Evolutionary conservation across 2,888 invertebrate genomes (phyloP).

Genomic region (Argyresthia albistria): DNA sequence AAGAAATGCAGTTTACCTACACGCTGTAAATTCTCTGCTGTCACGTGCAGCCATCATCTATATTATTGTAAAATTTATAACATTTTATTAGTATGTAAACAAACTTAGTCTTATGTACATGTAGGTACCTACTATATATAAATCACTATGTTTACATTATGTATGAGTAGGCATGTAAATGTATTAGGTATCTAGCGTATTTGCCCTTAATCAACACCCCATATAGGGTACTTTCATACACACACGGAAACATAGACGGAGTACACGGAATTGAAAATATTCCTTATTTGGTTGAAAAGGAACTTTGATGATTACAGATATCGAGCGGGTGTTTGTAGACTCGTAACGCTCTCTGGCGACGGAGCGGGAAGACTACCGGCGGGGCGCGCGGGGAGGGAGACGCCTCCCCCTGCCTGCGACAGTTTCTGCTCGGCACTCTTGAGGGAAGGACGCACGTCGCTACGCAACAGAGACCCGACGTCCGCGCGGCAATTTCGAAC

Average conservation of each 20-base stretch:
- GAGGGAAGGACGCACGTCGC: slow-evolving; percentile 38
- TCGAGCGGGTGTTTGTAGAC: slow-evolving; percentile 58
- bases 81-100: no score
- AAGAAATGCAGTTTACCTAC: slow-evolving; percentile 58
- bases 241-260: no score
- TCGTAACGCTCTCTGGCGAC: slow-evolving; percentile 60
- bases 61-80: no score
- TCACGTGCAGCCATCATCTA: no score
- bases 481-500: slow-evolving; percentile 67
- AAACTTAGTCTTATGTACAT: not conserved
- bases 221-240: no score
- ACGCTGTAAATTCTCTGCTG: not conserved
- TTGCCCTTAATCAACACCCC: no score
- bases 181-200: no score
- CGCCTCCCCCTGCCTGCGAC: slow-evolving; percentile 53
- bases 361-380: slow-evolving; percentile 24
- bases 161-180: not conserved
- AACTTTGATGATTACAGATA: slow-evolving; percentile 25
- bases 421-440: slow-evolving; percentile 40
- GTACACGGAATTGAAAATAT: no score
- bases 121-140: not conserved
- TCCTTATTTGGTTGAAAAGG: no score
- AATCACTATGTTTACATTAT: not conserved
- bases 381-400: slow-evolving; percentile 52
- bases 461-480: slow-evolving; percentile 28